Percentiles rank a stretch among this genome's conserved stretches.
These are phyloP conservation scores for Pipistrellus pipistrellus DNA, from an alignment of 2,797 vertebrate species.

Conservation along the genomic window DNA sequence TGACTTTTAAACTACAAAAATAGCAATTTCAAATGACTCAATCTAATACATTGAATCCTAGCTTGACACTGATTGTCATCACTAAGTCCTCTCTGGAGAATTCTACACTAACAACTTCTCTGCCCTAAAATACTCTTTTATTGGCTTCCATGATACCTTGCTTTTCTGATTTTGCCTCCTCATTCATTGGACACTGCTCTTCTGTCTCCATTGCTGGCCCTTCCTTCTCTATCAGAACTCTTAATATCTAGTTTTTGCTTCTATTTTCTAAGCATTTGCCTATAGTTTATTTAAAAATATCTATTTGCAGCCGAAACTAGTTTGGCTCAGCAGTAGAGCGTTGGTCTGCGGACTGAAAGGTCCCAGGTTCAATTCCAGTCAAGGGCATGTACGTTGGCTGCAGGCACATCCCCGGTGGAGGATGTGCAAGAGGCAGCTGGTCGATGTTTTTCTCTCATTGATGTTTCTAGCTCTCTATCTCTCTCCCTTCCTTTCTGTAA, in stretches of 20 bases:
- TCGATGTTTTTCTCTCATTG: too few relatives aligned
- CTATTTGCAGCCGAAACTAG: not conserved
- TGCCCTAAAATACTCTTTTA: not conserved
- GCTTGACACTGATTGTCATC: not conserved
- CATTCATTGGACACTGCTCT: not conserved
- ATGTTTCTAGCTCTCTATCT: too few relatives aligned
- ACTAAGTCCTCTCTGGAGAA: not conserved
- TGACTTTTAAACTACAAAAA: constrained; percentile 26
- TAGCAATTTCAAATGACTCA: not conserved
- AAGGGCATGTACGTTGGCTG: too few relatives aligned
- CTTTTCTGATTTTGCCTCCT: not conserved
- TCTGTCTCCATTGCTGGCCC: not conserved
- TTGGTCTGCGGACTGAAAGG: too few relatives aligned
- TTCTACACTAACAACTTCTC: not conserved
- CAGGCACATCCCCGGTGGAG: too few relatives aligned
- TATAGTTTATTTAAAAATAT: constrained; percentile 33
- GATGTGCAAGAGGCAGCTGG: too few relatives aligned
- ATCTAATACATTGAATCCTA: constrained; percentile 6
- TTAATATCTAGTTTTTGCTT: not conserved
- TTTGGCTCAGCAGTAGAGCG: too few relatives aligned
- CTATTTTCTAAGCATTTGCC: constrained; percentile 42
- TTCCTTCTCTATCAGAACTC: not conserved
- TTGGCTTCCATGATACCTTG: not conserved
- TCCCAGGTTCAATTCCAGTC: too few relatives aligned
- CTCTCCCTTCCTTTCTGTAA: too few relatives aligned